phyloP scores from a whole-genome alignment of 2,888 invertebrate species.

The Drosophila anomalata region DNA sequence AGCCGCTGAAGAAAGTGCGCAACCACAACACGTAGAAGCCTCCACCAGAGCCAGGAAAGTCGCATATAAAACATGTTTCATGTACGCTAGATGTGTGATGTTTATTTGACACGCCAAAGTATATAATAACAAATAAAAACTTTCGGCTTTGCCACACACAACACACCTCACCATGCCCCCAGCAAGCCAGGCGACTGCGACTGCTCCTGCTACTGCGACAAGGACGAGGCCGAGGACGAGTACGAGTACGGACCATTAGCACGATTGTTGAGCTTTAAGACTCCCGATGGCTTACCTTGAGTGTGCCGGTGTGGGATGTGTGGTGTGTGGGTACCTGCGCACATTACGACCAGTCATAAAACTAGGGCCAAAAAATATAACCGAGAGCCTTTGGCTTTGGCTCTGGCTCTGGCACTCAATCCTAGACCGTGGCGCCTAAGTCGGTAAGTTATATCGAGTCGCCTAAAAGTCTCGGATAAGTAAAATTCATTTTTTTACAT shows the following conservation, averaged over 20 bases:
- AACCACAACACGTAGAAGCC: conserved; percentile 72
- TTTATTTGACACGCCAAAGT: conserved; percentile 80
- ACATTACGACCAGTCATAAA: conserved; percentile 67
- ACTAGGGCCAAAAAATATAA: conserved; percentile 49
- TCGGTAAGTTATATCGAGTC: conserved; percentile 56
- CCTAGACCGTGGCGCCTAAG: conserved; percentile 14
- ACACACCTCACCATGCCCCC: conserved; percentile 34
- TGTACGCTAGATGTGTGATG: conserved; percentile 78
- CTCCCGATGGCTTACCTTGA: conserved; percentile 45
- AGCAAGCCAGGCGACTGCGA: conserved; percentile 33
- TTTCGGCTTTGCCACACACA: conserved; percentile 53
- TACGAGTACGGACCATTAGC: conserved; percentile 77
- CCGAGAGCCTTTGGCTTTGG: conserved; percentile 12
- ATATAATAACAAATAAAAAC: conserved; percentile 80
- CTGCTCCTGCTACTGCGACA: conserved; percentile 5
- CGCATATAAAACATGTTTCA: conserved; percentile 75
- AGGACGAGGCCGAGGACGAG: conserved; percentile 28
- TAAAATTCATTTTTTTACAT: conserved; percentile 55
- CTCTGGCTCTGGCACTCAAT: conserved; percentile 8
- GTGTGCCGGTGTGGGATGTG: conserved; percentile 28
- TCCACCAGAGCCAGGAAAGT: conserved; percentile 30
- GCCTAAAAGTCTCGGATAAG: conserved; percentile 47
- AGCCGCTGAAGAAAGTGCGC: conserved; percentile 55
- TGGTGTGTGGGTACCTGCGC: conserved; percentile 45
- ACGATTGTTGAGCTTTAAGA: conserved; percentile 78